Evolutionary conservation across 1,140 invertebrate genomes (phyloP).

Genomic region (Amphibalanus amphitrite): DNA sequence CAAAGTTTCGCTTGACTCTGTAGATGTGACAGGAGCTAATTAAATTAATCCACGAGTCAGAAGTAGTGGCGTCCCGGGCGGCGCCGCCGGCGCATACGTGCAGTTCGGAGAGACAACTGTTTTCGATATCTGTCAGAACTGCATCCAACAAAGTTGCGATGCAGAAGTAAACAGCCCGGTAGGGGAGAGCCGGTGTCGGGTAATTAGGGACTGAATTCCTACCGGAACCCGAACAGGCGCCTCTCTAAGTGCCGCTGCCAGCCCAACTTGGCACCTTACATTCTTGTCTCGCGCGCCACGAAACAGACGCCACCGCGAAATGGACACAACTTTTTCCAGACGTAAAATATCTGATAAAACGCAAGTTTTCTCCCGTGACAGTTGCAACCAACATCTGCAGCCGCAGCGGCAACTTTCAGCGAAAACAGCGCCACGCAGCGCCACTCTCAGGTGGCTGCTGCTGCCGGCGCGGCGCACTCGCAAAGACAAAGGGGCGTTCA

Average conservation of each 20-base stretch:
- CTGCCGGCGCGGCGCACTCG: no score
- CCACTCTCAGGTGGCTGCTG: no score
- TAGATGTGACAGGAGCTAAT: background rate
- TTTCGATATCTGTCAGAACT: slow-evolving; percentile 1
- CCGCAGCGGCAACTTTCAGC: background rate
- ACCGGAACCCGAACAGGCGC: background rate
- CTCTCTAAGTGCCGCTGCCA: background rate
- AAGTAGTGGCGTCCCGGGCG: background rate
- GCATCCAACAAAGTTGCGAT: background rate
- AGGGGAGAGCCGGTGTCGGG: background rate
- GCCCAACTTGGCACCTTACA: background rate
- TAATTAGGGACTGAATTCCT: background rate
- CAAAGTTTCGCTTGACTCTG: background rate
- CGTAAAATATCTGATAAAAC: slow-evolving; percentile 1
- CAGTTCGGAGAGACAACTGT: background rate
- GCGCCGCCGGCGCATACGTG: no score
- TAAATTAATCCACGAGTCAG: background rate
- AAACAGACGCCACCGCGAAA: background rate
- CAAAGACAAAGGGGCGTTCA: background rate
- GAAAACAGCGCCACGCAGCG: background rate
- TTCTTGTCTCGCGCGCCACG: background rate
- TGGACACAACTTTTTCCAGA: background rate
- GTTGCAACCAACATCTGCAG: background rate
- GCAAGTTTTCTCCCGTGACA: background rate
- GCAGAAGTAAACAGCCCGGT: background rate